A percentile compares a stretch with the other conserved stretches of the same genome.
These are phyloP conservation scores for Sinopyrophorus schimmeli DNA, from an alignment of 2,888 invertebrate genomes.

Conservation along the genomic window DNA sequence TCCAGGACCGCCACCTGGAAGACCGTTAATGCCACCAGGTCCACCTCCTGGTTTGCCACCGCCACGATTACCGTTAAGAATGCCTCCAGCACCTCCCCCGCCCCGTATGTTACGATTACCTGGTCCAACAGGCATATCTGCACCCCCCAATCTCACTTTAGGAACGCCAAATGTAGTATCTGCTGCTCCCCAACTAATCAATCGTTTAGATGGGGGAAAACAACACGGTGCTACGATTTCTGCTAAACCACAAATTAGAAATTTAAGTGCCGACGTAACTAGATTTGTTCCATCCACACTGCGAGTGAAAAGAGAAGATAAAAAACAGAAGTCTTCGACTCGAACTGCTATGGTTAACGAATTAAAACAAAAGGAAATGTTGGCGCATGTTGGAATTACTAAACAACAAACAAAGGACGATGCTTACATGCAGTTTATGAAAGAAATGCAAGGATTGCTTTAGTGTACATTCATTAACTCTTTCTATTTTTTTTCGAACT, in stretches of 20 bases:
- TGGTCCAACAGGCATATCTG: slow-evolving; percentile 41
- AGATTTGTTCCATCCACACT: slow-evolving; percentile 92
- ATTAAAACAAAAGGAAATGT: slow-evolving; percentile 58
- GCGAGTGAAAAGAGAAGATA: slow-evolving; percentile 86
- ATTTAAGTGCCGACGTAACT: slow-evolving; percentile 92
- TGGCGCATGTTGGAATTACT: slow-evolving; percentile 43
- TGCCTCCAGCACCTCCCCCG: slow-evolving; percentile 66
- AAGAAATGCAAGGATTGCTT: slow-evolving; percentile 94
- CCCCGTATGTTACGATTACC: slow-evolving; percentile 55
- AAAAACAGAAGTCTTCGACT: slow-evolving; percentile 61
- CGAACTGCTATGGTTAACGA: slow-evolving; percentile 59
- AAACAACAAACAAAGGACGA: slow-evolving; percentile 82
- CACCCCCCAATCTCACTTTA: slow-evolving; percentile 41
- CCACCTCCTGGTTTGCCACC: slow-evolving; percentile 66
- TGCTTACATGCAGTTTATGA: slow-evolving; percentile 98
- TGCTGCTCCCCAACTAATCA: slow-evolving; percentile 81
- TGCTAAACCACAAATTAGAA: slow-evolving; percentile 95
- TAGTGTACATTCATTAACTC: no score
- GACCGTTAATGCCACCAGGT: slow-evolving; percentile 59
- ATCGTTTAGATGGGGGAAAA: slow-evolving; percentile 67
- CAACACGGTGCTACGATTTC: slow-evolving; percentile 76
- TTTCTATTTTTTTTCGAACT: no score
- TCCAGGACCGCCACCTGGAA: slow-evolving; percentile 61
- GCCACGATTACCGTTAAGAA: slow-evolving; percentile 56
- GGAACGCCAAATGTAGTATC: slow-evolving; percentile 72